Base-by-base conservation (phyloP, 2,888 invertebrate genomes). In the Vannuccia rotundouncinata region DNA sequence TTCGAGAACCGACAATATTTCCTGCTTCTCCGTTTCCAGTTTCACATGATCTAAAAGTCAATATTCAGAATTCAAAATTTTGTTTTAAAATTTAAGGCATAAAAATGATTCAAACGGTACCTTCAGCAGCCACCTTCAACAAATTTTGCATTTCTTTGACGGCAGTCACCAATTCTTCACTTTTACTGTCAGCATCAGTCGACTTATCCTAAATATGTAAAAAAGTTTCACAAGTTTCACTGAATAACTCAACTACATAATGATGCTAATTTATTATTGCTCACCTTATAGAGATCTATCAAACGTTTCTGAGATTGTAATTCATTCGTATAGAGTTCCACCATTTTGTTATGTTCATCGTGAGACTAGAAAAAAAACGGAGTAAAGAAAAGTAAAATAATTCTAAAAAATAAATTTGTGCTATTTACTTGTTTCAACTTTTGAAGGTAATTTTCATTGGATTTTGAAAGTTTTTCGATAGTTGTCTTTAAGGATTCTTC, bases 1-100 rank as follows among this genome's bases (percentile, higher is more conserved):
- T 22, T 77, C 77, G 5, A 77, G 31, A 10, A 22, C 77, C 2
- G 45, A 77, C 31, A 31, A 59, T 1, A 77, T 45, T 29, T 77
- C 59, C 31, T 77, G 66, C 25, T 66, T 66, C 25, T 66, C 66
- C 2, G 66, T 66, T 22, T 66, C 66, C 25, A 66, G 22, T 22
- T 66, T 66, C 5, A 66, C 22, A 22, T 66, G 66, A 22, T 66
- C 66, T 66, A 22, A 45, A 45, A 45, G 45, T n/a, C n/a, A n/a
- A n/a, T n/a, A n/a, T n/a, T n/a, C n/a, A n/a, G n/a, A n/a, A 45
- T 45, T 45, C 17, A 5, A 45, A 45, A 45, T 45, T 45, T 10
- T 10, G 5, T 13, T 66, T 13, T 66, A 66, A 66, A 13, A 5
- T 5, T 66, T 66, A 66, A 17, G 5, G 45, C 17, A 10, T 5